Conservation (phyloP, 2,113 vertebrate species). For the Todiramphus saurophagus region DNA sequence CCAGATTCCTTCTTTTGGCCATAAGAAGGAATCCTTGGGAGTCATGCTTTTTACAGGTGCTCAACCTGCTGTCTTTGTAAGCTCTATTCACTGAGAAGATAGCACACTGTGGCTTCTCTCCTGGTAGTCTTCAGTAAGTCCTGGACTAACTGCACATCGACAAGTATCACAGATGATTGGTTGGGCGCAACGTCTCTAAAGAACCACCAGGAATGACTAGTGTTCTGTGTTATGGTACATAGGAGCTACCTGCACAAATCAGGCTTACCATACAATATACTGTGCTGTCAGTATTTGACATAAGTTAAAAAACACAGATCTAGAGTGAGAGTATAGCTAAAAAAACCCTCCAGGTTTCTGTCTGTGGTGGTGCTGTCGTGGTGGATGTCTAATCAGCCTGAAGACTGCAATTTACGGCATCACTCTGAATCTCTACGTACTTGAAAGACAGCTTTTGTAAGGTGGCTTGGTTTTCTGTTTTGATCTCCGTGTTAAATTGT, state of each 20-base stretch:
- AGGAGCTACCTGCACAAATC: background rate
- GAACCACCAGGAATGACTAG: background rate
- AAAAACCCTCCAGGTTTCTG: background rate
- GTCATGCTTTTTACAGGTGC: background rate
- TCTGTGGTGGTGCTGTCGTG: background rate
- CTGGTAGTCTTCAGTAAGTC: background rate
- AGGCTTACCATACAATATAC: background rate
- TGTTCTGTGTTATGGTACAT: rapidly evolving
- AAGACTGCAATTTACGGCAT: background rate
- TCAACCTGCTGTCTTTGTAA: background rate
- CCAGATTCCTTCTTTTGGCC: background rate
- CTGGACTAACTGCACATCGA: background rate
- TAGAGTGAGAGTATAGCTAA: background rate
- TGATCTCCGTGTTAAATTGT: constrained; percentile 8
- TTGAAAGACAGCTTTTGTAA: constrained; percentile 6
- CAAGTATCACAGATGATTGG: background rate
- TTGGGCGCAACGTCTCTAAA: background rate
- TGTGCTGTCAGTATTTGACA: background rate
- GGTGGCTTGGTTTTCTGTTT: constrained; percentile 25
- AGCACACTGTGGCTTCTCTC: background rate
- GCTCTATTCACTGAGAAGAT: background rate
- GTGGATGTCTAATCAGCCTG: background rate
- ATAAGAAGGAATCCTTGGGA: background rate
- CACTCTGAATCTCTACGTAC: background rate
- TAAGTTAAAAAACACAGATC: background rate